These are phyloP conservation scores for Osmoderma eremita DNA, from an alignment of 2,888 invertebrate species.

Conservation along the genomic window DNA sequence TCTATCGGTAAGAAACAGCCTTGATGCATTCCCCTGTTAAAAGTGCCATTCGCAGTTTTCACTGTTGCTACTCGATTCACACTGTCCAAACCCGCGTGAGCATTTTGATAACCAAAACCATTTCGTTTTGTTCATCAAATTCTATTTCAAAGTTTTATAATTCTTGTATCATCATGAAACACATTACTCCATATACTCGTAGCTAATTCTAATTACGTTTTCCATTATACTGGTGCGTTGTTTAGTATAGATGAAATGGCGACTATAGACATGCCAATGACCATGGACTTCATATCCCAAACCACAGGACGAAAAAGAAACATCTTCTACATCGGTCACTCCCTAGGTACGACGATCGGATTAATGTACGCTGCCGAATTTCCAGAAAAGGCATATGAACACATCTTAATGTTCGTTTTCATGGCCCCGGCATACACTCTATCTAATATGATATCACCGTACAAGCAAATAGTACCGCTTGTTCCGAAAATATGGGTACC, in stretches of 20 bases:
- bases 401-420: constrained; percentile 65
- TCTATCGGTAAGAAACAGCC: no score
- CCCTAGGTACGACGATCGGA: constrained; percentile 69
- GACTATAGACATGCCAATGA: constrained; percentile 65
- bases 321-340: constrained; percentile 69
- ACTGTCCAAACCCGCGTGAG: no score
- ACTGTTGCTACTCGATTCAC: no score
- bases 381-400: constrained; percentile 67
- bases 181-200: no score
- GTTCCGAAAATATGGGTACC: constrained; percentile 67
- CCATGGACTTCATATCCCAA: constrained; percentile 66
- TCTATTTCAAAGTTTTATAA: no score
- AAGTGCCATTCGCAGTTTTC: no score
- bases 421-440: constrained; percentile 72
- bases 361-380: constrained; percentile 68
- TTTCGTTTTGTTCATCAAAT: no score
- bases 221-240: neutral
- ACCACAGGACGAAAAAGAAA: constrained; percentile 58
- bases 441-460: constrained; percentile 69
- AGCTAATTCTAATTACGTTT: neutral
- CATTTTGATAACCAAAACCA: no score
- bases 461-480: constrained; percentile 72
- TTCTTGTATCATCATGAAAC: no score
- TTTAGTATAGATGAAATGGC: constrained; percentile 44
- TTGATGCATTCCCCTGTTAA: no score